phyloP scores from a whole-genome alignment of 2,888 invertebrate species.

The Altica lythri region DNA sequence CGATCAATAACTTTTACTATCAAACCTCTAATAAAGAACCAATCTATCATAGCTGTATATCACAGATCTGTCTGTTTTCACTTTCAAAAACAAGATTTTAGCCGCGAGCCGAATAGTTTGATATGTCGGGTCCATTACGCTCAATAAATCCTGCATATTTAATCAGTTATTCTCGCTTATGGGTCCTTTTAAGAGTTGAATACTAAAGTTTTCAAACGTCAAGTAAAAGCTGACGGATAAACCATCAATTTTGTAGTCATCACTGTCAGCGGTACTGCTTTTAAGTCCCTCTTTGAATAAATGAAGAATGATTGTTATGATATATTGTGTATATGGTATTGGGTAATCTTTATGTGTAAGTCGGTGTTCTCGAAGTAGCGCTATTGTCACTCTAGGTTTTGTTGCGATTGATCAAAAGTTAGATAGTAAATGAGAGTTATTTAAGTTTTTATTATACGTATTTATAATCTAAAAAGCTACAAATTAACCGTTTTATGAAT shows the following conservation, averaged over 20 bases:
- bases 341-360: constrained; percentile 17
- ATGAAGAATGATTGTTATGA: constrained; percentile 35
- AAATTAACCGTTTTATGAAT: no score
- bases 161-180: constrained; percentile 34
- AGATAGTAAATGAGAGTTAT: no score
- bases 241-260: constrained; percentile 49
- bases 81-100: constrained; percentile 22
- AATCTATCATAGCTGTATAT: constrained; percentile 17
- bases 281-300: constrained; percentile 32
- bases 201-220: constrained; percentile 34
- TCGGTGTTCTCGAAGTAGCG: constrained; percentile 8
- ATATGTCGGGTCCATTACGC: constrained; percentile 30
- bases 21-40: constrained; percentile 23
- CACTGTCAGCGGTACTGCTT: constrained; percentile 44
- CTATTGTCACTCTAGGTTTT: constrained; percentile 11
- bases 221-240: constrained; percentile 37
- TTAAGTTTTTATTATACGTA: no score
- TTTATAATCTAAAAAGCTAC: no score
- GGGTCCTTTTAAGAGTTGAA: constrained; percentile 29
- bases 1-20: neutral
- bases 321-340: constrained; percentile 24
- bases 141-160: constrained; percentile 34
- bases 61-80: constrained; percentile 25
- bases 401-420: constrained; percentile 3
- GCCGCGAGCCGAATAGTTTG: constrained; percentile 21